Base-by-base conservation (phyloP, 37 sponge, comb jelly and placozoan species). In the Cliona cf. orientalis region DNA sequence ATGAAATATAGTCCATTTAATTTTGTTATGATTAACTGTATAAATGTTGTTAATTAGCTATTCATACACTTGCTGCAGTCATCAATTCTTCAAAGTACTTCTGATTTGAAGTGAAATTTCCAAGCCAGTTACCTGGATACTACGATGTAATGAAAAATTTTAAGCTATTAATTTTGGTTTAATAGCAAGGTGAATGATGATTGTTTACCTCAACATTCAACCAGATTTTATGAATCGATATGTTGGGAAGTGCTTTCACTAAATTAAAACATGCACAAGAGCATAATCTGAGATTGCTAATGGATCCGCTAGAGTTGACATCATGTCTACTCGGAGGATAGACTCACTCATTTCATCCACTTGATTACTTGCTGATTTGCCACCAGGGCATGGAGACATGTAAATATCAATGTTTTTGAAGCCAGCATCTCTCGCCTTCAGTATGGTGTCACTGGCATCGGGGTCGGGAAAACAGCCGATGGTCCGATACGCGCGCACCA, bases 321-420 rank as follows among this genome's bases (percentile, higher is more conserved):
- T n/a, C n/a, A n/a, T n/a, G n/a, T n/a, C n/a, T n/a, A n/a, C n/a
- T n/a, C n/a, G n/a, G n/a, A n/a, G n/a, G n/a, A n/a, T n/a, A n/a
- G n/a, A 69, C 84, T 29, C 66, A 92, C 92, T 84, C 90, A 90
- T 94, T 36, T 87, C 91, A 2, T 67, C 26, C 36, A 95, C 95
- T 46, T 95, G 95, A 32, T 71, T 76, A 2, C 75, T 31, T 17
- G 89, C 89, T 63, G 89, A 76, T 39, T 82, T 75, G 32, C 63
- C 2, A 42, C 45, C 81, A 7, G 91, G 91, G 71, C 91, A 91
- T 4, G 95, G 95, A 75, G 91, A 95, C 89, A 95, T 70, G 72
- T 95, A 95, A 49, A 91, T 84, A 65, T 95, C 95, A 7, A 91
- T 86, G 53, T 91, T 66, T 0, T 65, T 2, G 65, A 95, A 64